Percentiles rank a stretch among this genome's conserved stretches.
Evolutionary conservation across 2,888 invertebrate species (phyloP).

Genomic region (Ctenicera cuprea): DNA sequence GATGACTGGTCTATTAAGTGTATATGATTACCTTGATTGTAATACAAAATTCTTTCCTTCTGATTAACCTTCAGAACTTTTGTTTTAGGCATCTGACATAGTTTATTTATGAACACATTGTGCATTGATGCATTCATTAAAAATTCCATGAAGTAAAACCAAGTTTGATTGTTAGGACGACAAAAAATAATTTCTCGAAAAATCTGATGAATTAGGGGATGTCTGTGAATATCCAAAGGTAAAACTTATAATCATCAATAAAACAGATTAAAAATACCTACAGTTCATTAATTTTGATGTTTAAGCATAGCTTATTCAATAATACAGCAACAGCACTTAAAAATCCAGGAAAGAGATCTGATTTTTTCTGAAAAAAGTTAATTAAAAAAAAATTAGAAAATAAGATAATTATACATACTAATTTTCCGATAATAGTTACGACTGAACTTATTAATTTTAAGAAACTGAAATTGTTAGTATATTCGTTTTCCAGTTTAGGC

Average conservation of each 20-base stretch:
- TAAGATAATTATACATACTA: conserved; percentile 56
- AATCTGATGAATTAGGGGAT: conserved; percentile 8
- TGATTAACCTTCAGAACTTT: conserved; percentile 44
- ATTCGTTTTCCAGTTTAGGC: background rate
- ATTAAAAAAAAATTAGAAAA: no score
- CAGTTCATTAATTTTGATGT: background rate
- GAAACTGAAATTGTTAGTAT: conserved; percentile 36
- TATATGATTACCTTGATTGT: conserved; percentile 59
- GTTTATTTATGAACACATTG: conserved; percentile 57
- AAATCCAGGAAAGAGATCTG: conserved; percentile 57
- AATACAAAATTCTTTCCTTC: conserved; percentile 59
- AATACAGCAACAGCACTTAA: conserved; percentile 57
- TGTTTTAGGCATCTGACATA: conserved; percentile 57
- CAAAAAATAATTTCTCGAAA: conserved; percentile 50
- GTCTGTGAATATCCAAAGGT: background rate
- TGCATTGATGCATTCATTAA: conserved; percentile 52
- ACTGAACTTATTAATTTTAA: conserved; percentile 40
- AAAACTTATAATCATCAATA: background rate
- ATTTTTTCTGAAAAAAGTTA: conserved; percentile 58
- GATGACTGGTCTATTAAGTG: no score
- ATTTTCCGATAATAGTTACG: conserved; percentile 59
- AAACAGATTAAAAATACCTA: conserved; percentile 5
- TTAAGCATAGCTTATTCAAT: conserved; percentile 56
- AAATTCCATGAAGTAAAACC: conserved; percentile 49
- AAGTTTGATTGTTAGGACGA: conserved; percentile 38